A percentile compares a stretch with the other conserved stretches of the same genome.
Conservation (phyloP, 2,797 vertebrate species). For the Nannoperca obscura region DNA sequence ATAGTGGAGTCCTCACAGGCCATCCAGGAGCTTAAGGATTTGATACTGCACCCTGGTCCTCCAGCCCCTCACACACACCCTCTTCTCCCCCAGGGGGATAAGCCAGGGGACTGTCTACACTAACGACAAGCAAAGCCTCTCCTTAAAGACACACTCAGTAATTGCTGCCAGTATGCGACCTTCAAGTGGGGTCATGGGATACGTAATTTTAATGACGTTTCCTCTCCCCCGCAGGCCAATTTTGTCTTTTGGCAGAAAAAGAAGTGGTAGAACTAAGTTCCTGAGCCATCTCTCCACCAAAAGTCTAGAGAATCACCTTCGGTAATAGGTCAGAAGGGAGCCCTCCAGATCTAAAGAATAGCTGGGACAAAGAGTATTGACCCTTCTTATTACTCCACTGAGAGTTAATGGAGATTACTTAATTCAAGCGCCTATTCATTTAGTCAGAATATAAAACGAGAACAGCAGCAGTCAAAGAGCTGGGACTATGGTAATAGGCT, state of each 20-base stretch:
- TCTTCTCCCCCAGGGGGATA: conserved; percentile 27
- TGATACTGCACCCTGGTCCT: conserved; percentile 43
- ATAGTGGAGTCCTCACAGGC: conserved; percentile 47
- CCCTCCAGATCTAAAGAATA: conserved; percentile 71
- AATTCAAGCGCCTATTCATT: conserved; percentile 75
- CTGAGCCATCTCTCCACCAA: conserved; percentile 58
- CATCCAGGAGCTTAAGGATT: conserved; percentile 49
- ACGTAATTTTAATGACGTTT: conserved; percentile 77
- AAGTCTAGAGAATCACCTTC: conserved; percentile 77
- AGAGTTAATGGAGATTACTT: conserved; percentile 76
- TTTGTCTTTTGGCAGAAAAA: conserved; percentile 66
- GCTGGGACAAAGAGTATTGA: conserved; percentile 74
- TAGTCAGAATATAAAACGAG: conserved; percentile 63
- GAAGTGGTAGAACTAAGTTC: conserved; percentile 65
- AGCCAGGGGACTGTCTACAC: conserved; percentile 57
- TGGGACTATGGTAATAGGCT: conserved; percentile 32
- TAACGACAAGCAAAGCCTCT: conserved; percentile 71
- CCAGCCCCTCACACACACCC: not conserved
- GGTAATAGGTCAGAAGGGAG: conserved; percentile 79
- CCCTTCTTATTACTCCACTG: conserved; percentile 68
- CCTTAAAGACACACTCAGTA: conserved; percentile 74
- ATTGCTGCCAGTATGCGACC: conserved; percentile 77
- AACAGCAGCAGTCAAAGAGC: conserved; percentile 55
- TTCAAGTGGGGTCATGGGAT: conserved; percentile 78
- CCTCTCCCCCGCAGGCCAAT: conserved; percentile 68